Evolutionary conservation across 2,797 vertebrate species (phyloP).

Genomic region (Sciurus vulgaris): DNA sequence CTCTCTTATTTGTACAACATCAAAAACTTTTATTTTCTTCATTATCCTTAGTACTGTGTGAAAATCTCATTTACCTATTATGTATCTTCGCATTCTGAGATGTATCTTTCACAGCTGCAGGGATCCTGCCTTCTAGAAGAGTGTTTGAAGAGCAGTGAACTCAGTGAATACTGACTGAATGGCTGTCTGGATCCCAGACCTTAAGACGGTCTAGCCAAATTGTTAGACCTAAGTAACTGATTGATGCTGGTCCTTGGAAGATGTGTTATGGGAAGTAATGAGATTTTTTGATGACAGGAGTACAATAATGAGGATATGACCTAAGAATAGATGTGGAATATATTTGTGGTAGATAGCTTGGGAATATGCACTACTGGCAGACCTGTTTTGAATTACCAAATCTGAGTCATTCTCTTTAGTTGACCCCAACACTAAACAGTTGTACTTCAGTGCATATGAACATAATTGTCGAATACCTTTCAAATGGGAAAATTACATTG

Average conservation of each 20-base stretch:
- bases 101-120: neutral
- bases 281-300: neutral
- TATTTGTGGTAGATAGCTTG: neutral
- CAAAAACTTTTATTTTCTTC: neutral
- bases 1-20: neutral
- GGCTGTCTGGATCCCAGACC: neutral
- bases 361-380: neutral
- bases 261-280: neutral
- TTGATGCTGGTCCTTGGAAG: neutral
- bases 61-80: constrained; percentile 7
- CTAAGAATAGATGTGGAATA: neutral
- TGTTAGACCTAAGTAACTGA: neutral
- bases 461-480: neutral
- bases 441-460: neutral
- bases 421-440: neutral
- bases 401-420: neutral
- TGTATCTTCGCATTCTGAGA: neutral
- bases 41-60: neutral
- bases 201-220: neutral
- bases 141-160: neutral
- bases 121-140: neutral
- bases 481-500: neutral
- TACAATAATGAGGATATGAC: neutral
- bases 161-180: neutral
- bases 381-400: neutral